Conservation (phyloP, 2,888 invertebrate species). For the Andricus curvator region DNA sequence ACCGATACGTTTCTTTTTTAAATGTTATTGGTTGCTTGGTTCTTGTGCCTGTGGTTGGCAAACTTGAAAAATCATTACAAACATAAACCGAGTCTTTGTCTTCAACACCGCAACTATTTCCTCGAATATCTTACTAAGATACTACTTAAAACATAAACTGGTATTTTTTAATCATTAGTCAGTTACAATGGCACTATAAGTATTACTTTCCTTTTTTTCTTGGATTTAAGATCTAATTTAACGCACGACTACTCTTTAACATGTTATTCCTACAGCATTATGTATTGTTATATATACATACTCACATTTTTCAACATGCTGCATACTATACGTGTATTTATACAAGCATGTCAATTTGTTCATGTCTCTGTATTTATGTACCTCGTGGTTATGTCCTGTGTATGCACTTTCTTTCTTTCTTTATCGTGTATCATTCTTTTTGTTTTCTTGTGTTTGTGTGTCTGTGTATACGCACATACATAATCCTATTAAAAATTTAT, state of each 20-base stretch:
- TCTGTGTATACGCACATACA: slow-evolving; percentile 44
- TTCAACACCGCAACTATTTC: slow-evolving; percentile 61
- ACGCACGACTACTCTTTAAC: slow-evolving; percentile 62
- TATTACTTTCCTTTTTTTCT: slow-evolving; percentile 68
- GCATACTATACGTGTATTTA: slow-evolving; percentile 33
- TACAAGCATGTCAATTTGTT: slow-evolving; percentile 44
- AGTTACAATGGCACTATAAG: slow-evolving; percentile 76
- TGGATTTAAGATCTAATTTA: slow-evolving; percentile 58
- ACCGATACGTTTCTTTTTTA: slow-evolving; percentile 33
- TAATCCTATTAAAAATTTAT: slow-evolving; percentile 57
- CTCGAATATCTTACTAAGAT: slow-evolving; percentile 31
- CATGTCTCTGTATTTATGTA: slow-evolving; percentile 7
- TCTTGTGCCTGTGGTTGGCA: slow-evolving; percentile 30
- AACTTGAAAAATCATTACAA: slow-evolving; percentile 56
- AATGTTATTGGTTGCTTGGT: slow-evolving; percentile 22
- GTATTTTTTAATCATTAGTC: slow-evolving; percentile 65
- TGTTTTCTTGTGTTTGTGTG: slow-evolving; percentile 24
- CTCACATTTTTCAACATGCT: slow-evolving; percentile 58
- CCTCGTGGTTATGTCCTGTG: slow-evolving; percentile 40
- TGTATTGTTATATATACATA: slow-evolving; percentile 63
- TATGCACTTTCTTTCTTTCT: slow-evolving; percentile 49
- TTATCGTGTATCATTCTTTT: not conserved
- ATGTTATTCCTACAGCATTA: slow-evolving; percentile 52
- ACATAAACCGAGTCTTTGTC: slow-evolving; percentile 69
- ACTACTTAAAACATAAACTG: slow-evolving; percentile 57